Evolutionary conservation across 2,888 invertebrate genomes (phyloP), one percentile per base, ranked within the genome.

Genomic region (Drosophila anomalipes): DNA sequence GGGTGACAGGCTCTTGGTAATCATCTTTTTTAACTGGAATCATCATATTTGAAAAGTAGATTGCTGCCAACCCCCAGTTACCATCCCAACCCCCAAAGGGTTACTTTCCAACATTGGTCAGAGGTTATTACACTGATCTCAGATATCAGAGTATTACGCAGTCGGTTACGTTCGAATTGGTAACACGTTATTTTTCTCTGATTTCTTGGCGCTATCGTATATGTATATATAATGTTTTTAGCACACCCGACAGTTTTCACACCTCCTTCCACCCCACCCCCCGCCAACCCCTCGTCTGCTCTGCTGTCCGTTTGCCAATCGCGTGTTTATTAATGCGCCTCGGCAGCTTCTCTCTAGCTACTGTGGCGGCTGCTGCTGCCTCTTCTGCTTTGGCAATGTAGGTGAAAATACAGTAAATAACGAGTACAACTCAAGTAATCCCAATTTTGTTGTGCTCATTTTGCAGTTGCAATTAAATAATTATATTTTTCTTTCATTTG

Each of bases 341-440:
- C 76, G 57, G 30, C 75, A 26, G 66, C 58, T 65, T 51, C 59
- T 51, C 59, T 60, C 35, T 30, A 35, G 16, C 47, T 28, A 19
- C 26, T 37, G 12, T 37, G 22, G 14, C 33, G 4, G 32, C 53
- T 19, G 19, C 51, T 30, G 30, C 30, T 39, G 30, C 64, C 33
- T 22, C 62, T 65, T 62, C 68, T 68, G 65, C 73, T 64, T 69
- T 67, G 52, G 74, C 47, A 78, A 79, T 79, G 85, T 86, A 85
- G 85, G 85, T 88, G 89, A 86, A 86, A 88, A 88, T 82, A 82
- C 83, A 73, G 89, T 88, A 81, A 81, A 52, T 57, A 56, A 66
- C 69, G 66, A 77, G 68, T 54, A 79, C 57, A 60, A 54, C 47
- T 44, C 62, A 51, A 47, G 62, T 62, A 60, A 65, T 69, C 77